These are phyloP conservation scores for Mionectes macconnelli DNA, from an alignment of 2,113 vertebrate genomes.

Conservation along the genomic window DNA sequence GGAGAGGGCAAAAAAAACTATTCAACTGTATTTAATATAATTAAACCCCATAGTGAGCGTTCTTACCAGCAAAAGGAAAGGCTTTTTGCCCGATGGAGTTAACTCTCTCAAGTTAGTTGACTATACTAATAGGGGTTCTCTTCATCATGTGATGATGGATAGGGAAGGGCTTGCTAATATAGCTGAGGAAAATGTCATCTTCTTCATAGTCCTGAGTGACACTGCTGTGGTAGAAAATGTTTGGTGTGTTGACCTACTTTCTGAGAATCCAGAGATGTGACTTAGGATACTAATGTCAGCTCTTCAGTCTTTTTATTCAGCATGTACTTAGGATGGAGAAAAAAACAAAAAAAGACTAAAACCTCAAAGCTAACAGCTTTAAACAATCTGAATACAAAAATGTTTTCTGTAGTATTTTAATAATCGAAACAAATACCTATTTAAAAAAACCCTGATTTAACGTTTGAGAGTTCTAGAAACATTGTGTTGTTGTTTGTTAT, in stretches of 20 bases:
- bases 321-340: not conserved
- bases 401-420: not conserved
- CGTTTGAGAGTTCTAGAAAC: not conserved
- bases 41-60: not conserved
- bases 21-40: not conserved
- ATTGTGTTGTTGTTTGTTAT: not conserved
- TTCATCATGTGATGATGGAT: rapidly evolving
- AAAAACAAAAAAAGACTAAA: not conserved
- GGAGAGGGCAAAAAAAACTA: not conserved
- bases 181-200: not conserved
- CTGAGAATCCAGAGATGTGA: not conserved
- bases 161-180: not conserved
- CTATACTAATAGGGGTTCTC: not conserved
- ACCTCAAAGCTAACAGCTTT: not conserved
- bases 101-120: not conserved
- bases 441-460: not conserved
- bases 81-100: not conserved
- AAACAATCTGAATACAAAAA: not conserved
- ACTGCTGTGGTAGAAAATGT: not conserved
- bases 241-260: constrained; percentile 18
- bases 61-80: not conserved
- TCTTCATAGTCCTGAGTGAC: not conserved
- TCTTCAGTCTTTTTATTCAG: not conserved
- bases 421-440: not conserved
- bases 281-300: not conserved